phyloP scores from a whole-genome alignment of 2,113 vertebrate species.

The Pomatorhinus ruficollis region DNA sequence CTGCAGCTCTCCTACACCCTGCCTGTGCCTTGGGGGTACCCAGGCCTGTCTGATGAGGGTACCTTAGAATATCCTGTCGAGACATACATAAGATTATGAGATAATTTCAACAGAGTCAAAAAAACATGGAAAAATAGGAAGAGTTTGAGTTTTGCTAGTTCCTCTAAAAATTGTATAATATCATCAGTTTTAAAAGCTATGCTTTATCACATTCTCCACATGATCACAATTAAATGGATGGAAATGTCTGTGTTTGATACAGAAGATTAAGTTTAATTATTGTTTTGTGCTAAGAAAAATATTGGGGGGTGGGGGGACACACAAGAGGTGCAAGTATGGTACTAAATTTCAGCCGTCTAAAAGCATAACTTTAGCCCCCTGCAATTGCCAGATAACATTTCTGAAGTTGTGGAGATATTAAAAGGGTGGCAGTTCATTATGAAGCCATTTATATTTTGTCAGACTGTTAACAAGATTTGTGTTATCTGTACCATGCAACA shows the following conservation, averaged over 20 bases:
- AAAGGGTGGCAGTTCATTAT: slow-evolving; percentile 46
- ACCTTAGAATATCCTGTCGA: not conserved
- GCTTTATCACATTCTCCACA: not conserved
- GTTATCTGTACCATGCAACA: slow-evolving; percentile 44
- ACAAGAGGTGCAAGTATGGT: not conserved
- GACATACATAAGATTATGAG: not conserved
- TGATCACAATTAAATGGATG: not conserved
- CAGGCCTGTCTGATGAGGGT: not conserved
- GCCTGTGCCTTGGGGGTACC: not conserved
- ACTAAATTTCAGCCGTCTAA: slow-evolving; percentile 10
- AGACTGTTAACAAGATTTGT: slow-evolving; percentile 55
- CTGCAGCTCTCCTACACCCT: not conserved
- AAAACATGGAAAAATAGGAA: not conserved
- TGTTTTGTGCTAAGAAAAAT: not conserved
- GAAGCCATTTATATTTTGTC: slow-evolving; percentile 61
- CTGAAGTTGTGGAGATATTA: slow-evolving; percentile 56
- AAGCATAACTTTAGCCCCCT: slow-evolving; percentile 18
- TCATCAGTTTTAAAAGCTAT: not conserved
- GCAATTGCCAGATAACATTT: slow-evolving; percentile 60
- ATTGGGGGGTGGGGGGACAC: accelerated
- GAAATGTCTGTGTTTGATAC: not conserved
- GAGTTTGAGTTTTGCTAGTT: not conserved
- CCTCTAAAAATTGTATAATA: not conserved
- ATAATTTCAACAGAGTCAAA: not conserved
- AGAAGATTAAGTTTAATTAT: slow-evolving; percentile 38